phyloP scores from a whole-genome alignment of 2,888 invertebrate genomes.

The Alcis repandata region DNA sequence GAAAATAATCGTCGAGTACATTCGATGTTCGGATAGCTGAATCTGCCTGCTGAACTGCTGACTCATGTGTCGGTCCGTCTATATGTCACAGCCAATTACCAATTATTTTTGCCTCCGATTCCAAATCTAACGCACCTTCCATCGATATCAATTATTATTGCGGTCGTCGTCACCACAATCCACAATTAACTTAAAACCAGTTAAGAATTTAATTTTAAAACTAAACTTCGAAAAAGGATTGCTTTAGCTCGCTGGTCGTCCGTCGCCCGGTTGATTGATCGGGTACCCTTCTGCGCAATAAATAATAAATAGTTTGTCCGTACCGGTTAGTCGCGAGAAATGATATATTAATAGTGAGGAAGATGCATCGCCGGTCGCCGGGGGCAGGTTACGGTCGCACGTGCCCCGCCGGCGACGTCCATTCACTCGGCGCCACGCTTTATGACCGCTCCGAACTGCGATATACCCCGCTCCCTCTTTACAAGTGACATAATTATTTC shows the following conservation, averaged over 20 bases:
- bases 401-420: constrained; percentile 43
- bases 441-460: background rate
- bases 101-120: too few species aligned
- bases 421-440: constrained; percentile 3
- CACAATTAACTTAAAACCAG: background rate
- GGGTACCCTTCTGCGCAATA: constrained; percentile 75
- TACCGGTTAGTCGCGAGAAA: constrained; percentile 77
- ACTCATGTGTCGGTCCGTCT: too few species aligned
- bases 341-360: constrained; percentile 76
- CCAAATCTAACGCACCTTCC: too few species aligned
- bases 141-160: too few species aligned
- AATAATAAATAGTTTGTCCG: constrained; percentile 83
- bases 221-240: constrained; percentile 13
- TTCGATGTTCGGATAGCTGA: too few species aligned
- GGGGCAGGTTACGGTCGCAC: constrained; percentile 54
- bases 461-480: background rate
- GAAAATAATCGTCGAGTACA: too few species aligned
- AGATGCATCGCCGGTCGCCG: constrained; percentile 61
- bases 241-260: constrained; percentile 7
- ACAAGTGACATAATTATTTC: background rate
- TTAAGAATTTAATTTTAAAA: constrained; percentile 25
- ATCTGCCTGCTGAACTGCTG: too few species aligned
- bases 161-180: background rate
- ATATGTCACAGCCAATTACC: too few species aligned
- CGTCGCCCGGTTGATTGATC: constrained; percentile 70